Evolutionary conservation across 37 sponge, comb jelly and placozoan genomes (phyloP), one percentile per base, ranked within the genome.

Genomic region (Aphrocallistes beatrix): DNA sequence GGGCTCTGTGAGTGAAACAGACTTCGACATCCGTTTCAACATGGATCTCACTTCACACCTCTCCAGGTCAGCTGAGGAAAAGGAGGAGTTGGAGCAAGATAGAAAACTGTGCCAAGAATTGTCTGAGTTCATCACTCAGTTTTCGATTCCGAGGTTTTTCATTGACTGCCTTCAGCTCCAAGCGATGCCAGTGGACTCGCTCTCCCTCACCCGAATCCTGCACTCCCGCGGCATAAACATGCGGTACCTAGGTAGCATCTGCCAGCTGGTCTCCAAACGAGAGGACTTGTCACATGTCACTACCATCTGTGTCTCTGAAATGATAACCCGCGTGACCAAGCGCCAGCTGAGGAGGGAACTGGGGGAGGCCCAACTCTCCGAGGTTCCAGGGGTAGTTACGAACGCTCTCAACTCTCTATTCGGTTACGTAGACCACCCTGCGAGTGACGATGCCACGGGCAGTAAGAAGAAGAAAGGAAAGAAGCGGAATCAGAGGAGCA

Each of bases 221-320:
- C 96, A 95, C 60, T 38, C 42, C 36, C 87, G 98, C 23, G 98
- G 98, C 16, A 93, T 97, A 84, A 94, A 94, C 90, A 97, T 97
- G 92, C 85, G 98, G 40, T 97, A 97, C 51, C 83, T 97, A 36
- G 98, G 98, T 0, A 38, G 81, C 6, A 86, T 97, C 16, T 90
- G 95, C 0, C 36, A 86, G 81, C 36, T 86, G 36, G 85, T 89
- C 23, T 37, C 86, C 13, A 34, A 30, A 0, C 82, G 90, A 38
- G 81, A 87, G 23, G 89, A 94, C 49, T 85, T 94, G 82, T 47
- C 81, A 0, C 90, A 94, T 37, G 3, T 94, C 36, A 37, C 36
- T 69, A 88, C 89, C 21, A 82, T 95, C 39, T 91, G 93, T 75
- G 45, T 97, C 3, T 86, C 83, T 82, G 98, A 93, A 85, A 94